Conservation (phyloP, 2,113 vertebrate genomes). For the Marmota flaviventris region DNA sequence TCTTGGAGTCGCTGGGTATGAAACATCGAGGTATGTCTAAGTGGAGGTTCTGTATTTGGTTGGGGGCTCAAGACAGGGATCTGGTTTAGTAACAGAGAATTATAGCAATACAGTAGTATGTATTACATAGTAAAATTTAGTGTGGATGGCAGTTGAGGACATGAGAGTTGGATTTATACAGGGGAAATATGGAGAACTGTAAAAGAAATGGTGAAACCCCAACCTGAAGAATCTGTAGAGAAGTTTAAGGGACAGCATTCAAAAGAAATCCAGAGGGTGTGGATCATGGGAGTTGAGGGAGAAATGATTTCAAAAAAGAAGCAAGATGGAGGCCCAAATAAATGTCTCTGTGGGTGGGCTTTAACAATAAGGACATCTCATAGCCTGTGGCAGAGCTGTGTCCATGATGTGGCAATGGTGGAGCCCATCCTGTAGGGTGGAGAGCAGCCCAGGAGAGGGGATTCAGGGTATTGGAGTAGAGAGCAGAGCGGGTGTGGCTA, state of each 20-base stretch:
- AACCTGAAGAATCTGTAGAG: not conserved
- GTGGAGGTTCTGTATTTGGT: accelerated
- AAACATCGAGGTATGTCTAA: accelerated
- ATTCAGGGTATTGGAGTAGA: not conserved
- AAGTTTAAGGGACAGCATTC: not conserved
- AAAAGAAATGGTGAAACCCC: not conserved
- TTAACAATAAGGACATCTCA: accelerated
- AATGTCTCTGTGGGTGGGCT: not conserved
- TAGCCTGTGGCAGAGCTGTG: not conserved
- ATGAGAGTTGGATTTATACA: not conserved
- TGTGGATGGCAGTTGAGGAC: not conserved
- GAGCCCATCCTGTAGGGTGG: not conserved
- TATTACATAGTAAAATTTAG: too few species aligned
- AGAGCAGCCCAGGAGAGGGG: not conserved
- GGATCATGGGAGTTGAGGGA: not conserved
- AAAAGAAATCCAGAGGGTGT: not conserved
- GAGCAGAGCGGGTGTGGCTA: not conserved
- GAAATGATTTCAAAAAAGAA: not conserved
- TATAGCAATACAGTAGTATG: not conserved
- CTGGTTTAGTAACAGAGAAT: not conserved
- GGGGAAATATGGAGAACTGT: not conserved
- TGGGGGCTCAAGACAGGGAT: not conserved
- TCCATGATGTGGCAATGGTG: accelerated
- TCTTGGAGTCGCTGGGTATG: not conserved
- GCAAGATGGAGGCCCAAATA: accelerated